These are phyloP conservation scores for Megaceryle torquata DNA, from an alignment of 2,113 vertebrate genomes.

Conservation along the genomic window DNA sequence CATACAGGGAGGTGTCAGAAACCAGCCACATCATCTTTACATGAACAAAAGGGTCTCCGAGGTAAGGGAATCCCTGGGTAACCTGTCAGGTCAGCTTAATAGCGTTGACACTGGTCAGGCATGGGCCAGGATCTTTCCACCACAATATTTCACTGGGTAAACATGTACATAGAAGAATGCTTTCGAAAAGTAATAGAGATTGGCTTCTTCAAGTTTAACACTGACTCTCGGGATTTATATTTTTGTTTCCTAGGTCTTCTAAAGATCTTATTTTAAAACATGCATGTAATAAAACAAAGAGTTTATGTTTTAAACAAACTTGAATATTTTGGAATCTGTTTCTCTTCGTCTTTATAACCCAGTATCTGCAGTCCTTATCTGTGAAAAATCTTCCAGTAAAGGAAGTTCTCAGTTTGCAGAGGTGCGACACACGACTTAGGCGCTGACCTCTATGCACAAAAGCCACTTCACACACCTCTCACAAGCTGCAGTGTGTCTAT, in stretches of 20 bases:
- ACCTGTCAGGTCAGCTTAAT: not conserved
- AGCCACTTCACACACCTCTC: not conserved
- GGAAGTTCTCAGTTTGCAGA: not conserved
- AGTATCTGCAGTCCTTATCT: not conserved
- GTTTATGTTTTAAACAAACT: not conserved
- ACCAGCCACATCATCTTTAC: not conserved
- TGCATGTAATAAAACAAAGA: not conserved
- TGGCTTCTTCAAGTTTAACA: not conserved
- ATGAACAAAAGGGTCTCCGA: not conserved
- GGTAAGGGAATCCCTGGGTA: not conserved
- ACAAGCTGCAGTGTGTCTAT: not conserved
- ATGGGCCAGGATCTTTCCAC: not conserved
- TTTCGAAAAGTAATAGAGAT: not conserved
- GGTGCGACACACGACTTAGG: not conserved
- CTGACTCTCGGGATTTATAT: accelerated
- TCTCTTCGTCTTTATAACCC: not conserved
- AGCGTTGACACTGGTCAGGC: not conserved
- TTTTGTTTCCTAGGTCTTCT: not conserved
- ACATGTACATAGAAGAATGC: accelerated
- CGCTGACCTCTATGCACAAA: not conserved
- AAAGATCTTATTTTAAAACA: not conserved
- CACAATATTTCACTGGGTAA: not conserved
- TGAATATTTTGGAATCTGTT: not conserved
- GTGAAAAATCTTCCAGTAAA: not conserved
- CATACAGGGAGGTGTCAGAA: not conserved